Percentiles rank a stretch among this genome's conserved stretches.
phyloP scores from a whole-genome alignment of 1,140 invertebrate species.

The Drosophila suzukii region DNA sequence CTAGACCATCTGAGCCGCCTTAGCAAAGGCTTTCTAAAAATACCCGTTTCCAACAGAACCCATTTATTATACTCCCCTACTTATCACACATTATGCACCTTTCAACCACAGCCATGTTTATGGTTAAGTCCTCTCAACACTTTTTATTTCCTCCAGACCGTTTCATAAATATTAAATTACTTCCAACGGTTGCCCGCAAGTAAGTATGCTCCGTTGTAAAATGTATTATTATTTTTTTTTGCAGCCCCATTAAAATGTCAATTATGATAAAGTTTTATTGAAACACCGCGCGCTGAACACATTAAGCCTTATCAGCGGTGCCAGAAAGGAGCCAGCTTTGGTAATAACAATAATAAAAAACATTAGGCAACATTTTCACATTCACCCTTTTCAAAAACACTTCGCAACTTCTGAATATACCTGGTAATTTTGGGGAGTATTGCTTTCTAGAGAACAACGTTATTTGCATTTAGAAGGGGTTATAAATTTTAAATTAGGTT shows the following conservation, averaged over 20 bases:
- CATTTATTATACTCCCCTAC: conserved; percentile 32
- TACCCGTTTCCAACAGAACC: not conserved
- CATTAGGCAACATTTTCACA: conserved; percentile 58
- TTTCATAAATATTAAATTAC: conserved; percentile 77
- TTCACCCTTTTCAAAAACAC: conserved; percentile 71
- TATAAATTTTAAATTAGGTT: conserved; percentile 24
- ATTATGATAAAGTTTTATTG: conserved; percentile 83
- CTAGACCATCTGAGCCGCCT: not conserved
- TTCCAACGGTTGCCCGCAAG: conserved; percentile 27
- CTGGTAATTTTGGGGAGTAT: conserved; percentile 17
- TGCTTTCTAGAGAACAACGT: not conserved
- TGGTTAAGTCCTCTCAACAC: conserved; percentile 33
- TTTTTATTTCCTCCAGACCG: conserved; percentile 44
- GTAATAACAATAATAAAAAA: conserved; percentile 82
- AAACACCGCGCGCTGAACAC: conserved; percentile 63
- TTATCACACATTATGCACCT: conserved; percentile 75
- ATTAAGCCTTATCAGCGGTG: conserved; percentile 72
- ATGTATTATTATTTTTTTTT: conserved; percentile 42
- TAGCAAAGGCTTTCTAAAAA: not conserved
- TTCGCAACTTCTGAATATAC: conserved; percentile 2
- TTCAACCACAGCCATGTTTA: conserved; percentile 54
- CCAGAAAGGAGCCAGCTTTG: conserved; percentile 43
- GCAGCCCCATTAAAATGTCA: conserved; percentile 75
- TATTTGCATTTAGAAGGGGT: conserved; percentile 10
- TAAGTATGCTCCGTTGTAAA: conserved; percentile 34